A percentile compares a stretch with the other conserved stretches of the same genome.
These are phyloP conservation scores for Hypotaenidia philippensis DNA, from an alignment of 2,797 vertebrate species.

Conservation along the genomic window DNA sequence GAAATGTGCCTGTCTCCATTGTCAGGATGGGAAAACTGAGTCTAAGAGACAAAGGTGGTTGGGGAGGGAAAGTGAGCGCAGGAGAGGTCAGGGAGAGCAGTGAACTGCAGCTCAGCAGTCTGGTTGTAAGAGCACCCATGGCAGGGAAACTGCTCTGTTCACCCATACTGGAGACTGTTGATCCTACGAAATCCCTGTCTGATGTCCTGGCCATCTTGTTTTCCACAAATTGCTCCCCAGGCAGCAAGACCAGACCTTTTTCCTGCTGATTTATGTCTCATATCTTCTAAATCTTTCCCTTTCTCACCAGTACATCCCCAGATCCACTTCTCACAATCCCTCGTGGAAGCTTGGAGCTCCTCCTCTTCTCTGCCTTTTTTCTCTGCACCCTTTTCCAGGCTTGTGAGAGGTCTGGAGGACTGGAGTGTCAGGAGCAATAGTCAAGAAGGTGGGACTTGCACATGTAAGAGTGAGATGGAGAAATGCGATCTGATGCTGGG, in stretches of 20 bases:
- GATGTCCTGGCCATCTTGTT: neutral
- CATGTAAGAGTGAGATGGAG: neutral
- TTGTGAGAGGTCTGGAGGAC: neutral
- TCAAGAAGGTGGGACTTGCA: neutral
- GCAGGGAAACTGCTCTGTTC: neutral
- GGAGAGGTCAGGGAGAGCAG: neutral
- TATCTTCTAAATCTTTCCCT: neutral
- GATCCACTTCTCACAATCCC: neutral
- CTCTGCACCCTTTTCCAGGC: neutral
- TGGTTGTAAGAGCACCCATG: neutral
- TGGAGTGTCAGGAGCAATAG: neutral
- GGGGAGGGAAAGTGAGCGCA: neutral
- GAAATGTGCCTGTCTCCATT: neutral
- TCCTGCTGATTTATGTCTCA: neutral
- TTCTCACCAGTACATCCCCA: neutral
- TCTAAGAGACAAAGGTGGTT: neutral
- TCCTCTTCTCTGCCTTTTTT: neutral
- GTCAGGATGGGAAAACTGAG: conserved; percentile 4
- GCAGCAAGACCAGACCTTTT: neutral
- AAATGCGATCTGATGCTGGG: neutral
- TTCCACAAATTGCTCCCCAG: neutral
- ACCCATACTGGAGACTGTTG: rapidly evolving
- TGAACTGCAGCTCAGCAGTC: neutral
- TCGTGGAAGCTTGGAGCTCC: neutral
- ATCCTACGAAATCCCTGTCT: neutral